Base-by-base conservation (phyloP, 2,797 vertebrate species). In the Lutjanus argentimaculatus region DNA sequence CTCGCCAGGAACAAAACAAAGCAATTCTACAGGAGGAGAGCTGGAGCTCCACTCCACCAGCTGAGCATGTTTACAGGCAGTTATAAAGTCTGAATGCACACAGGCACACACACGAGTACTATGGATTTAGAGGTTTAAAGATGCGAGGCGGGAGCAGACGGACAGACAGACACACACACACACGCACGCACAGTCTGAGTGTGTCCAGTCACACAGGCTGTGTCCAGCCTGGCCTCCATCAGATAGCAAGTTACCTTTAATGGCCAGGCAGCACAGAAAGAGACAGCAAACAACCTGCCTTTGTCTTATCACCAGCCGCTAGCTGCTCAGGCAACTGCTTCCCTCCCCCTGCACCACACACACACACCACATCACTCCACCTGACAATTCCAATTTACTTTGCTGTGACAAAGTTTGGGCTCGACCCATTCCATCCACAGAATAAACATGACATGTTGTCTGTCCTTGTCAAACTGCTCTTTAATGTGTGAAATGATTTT, bases 241-340 rank as follows among this genome's bases (percentile, higher is more conserved):
- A 93, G 95, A 95, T 94, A 93, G 84, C 80, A 82, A 83, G 55
- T 85, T 92, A 80, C 86, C 82, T 90, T 93, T 93, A 94, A 93
- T 94, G 83, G 87, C 73, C 75, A 67, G 82, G 52, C 85, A 87
- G 82, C 84, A 80, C 79, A 79, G 91, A 90, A 68, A 80, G 74
- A 88, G 92, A 93, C 88, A 86, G 88, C 91, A 92, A 95, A 93
- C 93, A 94, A 86, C 87, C 87, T 78, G 79, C 83, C 82, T 91
- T 91, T 93, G 91, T 94, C 91, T 95, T 95, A 95, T 95, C 94
- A 91, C 80, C 77, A 77, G 80, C 81, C 66, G 49, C 80, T 91
- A 84, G 80, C 79, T 77, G 72, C 69, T 77, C 8, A 67, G 61
- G 61, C 78, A 80, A 66, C 73, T 61, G 58, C 59, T 19, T 64